A percentile compares a stretch with the other conserved stretches of the same genome.
These are phyloP conservation scores for Hirundichthys speculiger DNA, from an alignment of 2,113 vertebrate genomes.

Conservation along the genomic window DNA sequence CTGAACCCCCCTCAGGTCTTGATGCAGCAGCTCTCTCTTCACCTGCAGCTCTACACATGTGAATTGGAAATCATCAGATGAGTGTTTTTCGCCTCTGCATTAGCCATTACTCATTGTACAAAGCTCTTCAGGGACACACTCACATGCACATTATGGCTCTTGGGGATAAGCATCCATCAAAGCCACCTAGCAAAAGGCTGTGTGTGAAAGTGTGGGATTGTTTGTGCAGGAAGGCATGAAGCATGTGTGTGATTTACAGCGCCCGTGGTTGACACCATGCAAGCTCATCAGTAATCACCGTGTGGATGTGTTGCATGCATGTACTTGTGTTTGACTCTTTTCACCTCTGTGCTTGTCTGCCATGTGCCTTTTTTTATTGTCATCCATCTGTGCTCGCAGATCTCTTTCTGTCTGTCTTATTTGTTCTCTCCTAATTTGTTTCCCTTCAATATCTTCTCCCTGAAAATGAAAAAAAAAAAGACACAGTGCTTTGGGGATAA, in stretches of 20 bases:
- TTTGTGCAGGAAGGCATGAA: slow-evolving; percentile 64
- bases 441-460: slow-evolving; percentile 69
- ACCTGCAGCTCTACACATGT: slow-evolving; percentile 63
- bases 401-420: slow-evolving; percentile 58
- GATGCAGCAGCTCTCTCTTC: slow-evolving; percentile 60
- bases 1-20: slow-evolving; percentile 61
- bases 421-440: slow-evolving; percentile 66
- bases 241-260: slow-evolving; percentile 54
- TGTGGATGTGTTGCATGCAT: slow-evolving; percentile 15
- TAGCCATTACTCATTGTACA: slow-evolving; percentile 19
- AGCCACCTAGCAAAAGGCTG: slow-evolving; percentile 57
- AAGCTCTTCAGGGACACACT: slow-evolving; percentile 28
- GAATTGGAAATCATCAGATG: slow-evolving; percentile 17
- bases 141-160: slow-evolving; percentile 40
- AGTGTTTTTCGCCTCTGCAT: slow-evolving; percentile 33
- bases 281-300: slow-evolving; percentile 29
- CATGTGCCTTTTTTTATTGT: slow-evolving; percentile 49
- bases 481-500: background rate
- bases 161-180: slow-evolving; percentile 64
- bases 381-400: slow-evolving; percentile 71
- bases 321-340: slow-evolving; percentile 15
- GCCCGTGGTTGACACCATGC: slow-evolving; percentile 13
- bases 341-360: slow-evolving; percentile 73
- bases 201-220: slow-evolving; percentile 68
- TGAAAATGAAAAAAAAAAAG: slow-evolving; percentile 45